These are phyloP conservation scores for Augiades crinisus DNA, from an alignment of 2,888 invertebrate species.

Conservation along the genomic window DNA sequence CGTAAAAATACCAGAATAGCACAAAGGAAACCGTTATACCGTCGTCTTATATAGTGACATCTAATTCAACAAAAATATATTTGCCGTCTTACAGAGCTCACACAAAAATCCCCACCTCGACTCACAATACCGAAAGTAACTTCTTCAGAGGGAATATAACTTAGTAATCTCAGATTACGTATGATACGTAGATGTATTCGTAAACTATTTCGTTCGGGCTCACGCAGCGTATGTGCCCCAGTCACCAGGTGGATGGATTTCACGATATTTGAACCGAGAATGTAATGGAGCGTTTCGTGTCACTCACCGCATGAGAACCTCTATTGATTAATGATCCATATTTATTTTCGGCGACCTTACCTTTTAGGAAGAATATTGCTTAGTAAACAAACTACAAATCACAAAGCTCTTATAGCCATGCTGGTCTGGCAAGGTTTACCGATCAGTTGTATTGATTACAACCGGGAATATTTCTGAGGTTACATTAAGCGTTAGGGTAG, in stretches of 20 bases:
- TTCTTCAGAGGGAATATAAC: not conserved
- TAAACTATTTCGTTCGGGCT: not conserved
- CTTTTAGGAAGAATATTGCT: not conserved
- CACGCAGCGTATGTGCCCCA: not conserved
- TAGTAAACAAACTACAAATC: not conserved
- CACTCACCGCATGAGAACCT: constrained; percentile 1
- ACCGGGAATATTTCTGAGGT: too few relatives aligned
- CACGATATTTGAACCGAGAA: constrained; percentile 10
- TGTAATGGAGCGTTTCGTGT: constrained; percentile 9
- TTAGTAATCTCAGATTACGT: not conserved
- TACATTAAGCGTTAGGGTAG: too few relatives aligned
- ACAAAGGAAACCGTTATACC: too few relatives aligned
- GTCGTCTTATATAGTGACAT: not conserved
- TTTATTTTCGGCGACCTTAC: not conserved
- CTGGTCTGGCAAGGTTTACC: too few relatives aligned
- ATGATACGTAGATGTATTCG: not conserved
- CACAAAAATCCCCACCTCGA: not conserved
- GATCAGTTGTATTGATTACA: too few relatives aligned
- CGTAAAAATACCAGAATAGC: too few relatives aligned
- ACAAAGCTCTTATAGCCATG: too few relatives aligned
- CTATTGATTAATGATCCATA: constrained; percentile 3
- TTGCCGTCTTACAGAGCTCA: too few relatives aligned
- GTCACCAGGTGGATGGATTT: constrained; percentile 4
- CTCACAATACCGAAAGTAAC: not conserved
- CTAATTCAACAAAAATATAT: too few relatives aligned